Evolutionary conservation across 2,888 invertebrate genomes (phyloP), one percentile per base, ranked within the genome.

Genomic region (Pterostichus madidus): DNA sequence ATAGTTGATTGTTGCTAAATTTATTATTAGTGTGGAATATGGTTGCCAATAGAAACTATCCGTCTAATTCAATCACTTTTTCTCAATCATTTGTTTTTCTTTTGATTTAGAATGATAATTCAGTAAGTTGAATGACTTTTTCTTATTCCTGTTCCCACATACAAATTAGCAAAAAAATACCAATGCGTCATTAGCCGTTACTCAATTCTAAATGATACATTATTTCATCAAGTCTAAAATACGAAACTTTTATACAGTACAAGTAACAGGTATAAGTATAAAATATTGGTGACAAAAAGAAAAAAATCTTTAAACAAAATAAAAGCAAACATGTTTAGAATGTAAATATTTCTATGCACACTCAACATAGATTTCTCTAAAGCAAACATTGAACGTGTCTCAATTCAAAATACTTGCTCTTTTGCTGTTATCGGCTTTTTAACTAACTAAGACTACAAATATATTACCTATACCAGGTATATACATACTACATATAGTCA

Each of bases 331-430:
- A 64, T 32, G 13, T 61, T 61, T 61, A 32, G 10, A 71, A 71
- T 71, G 44, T 71, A 71, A 44, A 44, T 44, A 71, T 44, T 64
- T 64, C 24, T 59, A 17, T 59, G 13, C 10, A 52, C 52, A 52
- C 52, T 24, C 13, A 56, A 10, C 49, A 13, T 24, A 44, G 44
- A 71, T 71, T 71, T 71, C 68, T 44, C 68, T 71, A 39, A 10
- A 44, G 44, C 13, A 61, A 61, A 61, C 13, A 61, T 32, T 52
- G 17, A 7, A 39, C 44, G 64, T 64, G 64, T 64, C 13, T 32
- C 31, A 13, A 13, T 35, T 64, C 13, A 35, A 64, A 64, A 64
- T 64, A 49, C 2, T 49, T 49, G n/a, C 10, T n/a, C 0, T n/a
- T 49, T 5, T 49, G 7, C 5, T 6, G 39, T 39, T 39, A 7